Percentiles rank a stretch among this genome's conserved stretches.
Conservation (phyloP, 2,797 vertebrate genomes). For the Hydrocynus forskahlii region DNA sequence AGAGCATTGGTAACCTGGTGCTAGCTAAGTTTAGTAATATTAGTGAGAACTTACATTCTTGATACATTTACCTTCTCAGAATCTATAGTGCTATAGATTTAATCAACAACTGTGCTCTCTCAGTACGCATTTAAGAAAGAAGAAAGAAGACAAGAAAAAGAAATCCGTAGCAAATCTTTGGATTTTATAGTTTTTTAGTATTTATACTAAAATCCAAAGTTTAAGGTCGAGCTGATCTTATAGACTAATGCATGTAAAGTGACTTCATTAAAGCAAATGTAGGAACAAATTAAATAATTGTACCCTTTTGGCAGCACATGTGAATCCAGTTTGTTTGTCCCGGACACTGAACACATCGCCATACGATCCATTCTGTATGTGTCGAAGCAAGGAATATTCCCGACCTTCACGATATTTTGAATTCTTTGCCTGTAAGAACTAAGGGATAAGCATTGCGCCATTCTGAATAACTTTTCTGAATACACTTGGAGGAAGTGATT, state of each 20-base stretch:
- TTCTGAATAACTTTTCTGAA: background rate
- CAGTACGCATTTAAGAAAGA: no score
- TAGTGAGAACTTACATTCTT: no score
- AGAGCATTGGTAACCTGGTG: no score
- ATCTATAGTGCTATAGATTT: no score
- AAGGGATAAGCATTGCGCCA: background rate
- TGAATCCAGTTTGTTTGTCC: constrained; percentile 87
- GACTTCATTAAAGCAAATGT: background rate
- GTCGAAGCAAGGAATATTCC: constrained; percentile 83
- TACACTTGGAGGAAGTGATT: background rate
- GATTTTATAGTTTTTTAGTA: no score
- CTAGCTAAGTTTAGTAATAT: no score
- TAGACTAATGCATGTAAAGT: background rate
- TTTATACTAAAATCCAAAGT: no score
- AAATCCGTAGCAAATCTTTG: no score
- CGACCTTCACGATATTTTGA: constrained; percentile 86
- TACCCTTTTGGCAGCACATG: constrained; percentile 94
- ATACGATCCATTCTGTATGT: constrained; percentile 90
- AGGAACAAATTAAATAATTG: background rate
- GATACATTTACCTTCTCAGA: no score
- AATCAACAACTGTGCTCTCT: no score
- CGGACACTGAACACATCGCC: constrained; percentile 90
- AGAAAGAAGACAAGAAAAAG: no score
- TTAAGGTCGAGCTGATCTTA: background rate
- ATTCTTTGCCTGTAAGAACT: constrained; percentile 84